Evolutionary conservation across 2,113 vertebrate genomes (phyloP).

Genomic region (Xiphophorus maculatus): DNA sequence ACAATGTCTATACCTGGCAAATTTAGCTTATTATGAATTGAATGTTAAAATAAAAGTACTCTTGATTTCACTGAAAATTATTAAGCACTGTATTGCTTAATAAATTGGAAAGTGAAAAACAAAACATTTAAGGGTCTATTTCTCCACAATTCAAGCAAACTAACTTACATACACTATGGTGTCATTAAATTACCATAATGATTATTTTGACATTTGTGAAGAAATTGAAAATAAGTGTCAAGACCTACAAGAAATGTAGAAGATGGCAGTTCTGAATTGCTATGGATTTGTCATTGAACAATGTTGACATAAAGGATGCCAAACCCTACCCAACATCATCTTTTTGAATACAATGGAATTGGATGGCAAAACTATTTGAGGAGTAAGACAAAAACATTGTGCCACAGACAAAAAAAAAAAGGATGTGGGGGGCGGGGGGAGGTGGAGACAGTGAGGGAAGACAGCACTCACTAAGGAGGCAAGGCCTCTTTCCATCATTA

Average conservation of each 20-base stretch:
- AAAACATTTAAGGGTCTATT: no score
- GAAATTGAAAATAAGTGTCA: background rate
- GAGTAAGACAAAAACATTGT: conserved; percentile 4
- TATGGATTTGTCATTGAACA: background rate
- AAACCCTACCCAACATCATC: background rate
- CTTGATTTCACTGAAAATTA: no score
- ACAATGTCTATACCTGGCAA: no score
- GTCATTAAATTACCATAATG: no score
- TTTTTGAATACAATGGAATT: background rate
- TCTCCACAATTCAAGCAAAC: no score
- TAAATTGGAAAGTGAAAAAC: background rate
- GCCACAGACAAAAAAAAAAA: conserved; percentile 11
- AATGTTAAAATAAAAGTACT: no score
- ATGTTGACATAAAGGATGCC: background rate
- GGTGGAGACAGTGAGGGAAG: conserved; percentile 7
- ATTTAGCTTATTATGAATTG: no score
- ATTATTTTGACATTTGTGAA: background rate
- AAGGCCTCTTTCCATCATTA: conserved; percentile 85
- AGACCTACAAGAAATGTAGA: background rate
- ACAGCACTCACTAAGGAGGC: conserved; percentile 61
- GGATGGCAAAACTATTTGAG: conserved; percentile 2
- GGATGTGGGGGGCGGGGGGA: background rate
- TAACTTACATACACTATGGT: no score
- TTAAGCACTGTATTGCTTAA: background rate
- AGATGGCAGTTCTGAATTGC: background rate